Percentiles rank a stretch among this genome's conserved stretches.
Evolutionary conservation across 2,113 vertebrate genomes (phyloP).

Genomic region (Electrona antarctica): DNA sequence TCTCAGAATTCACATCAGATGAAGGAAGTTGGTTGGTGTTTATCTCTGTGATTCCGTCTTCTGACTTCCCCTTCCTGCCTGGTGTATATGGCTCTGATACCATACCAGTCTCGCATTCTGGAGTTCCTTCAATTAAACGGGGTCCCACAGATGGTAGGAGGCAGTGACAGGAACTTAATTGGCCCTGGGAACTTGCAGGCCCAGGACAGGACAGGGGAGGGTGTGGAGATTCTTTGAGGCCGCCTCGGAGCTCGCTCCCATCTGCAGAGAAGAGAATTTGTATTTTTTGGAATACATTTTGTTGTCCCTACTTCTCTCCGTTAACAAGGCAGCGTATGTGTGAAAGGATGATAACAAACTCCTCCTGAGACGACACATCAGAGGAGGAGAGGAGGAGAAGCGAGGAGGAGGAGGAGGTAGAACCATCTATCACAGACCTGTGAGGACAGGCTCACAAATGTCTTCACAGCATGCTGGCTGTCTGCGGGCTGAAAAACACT

Average conservation of each 20-base stretch:
- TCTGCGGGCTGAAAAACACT: slow-evolving; percentile 13
- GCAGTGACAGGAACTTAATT: slow-evolving; percentile 2
- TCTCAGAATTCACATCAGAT: too few species aligned
- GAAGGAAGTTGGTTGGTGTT: too few species aligned
- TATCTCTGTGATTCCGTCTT: background rate
- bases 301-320: background rate
- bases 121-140: slow-evolving; percentile 3
- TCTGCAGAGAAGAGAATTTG: background rate
- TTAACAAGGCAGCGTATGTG: slow-evolving; percentile 25
- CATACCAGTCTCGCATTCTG: background rate
- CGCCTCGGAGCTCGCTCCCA: background rate
- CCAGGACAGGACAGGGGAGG: background rate
- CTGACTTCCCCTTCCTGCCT: background rate
- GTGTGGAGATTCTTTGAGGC: slow-evolving; percentile 4
- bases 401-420: background rate
- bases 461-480: slow-evolving; percentile 44
- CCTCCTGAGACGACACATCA: background rate
- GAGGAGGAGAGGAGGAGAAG: too few species aligned
- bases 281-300: background rate
- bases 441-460: slow-evolving; percentile 39
- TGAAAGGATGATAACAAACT: slow-evolving; percentile 25
- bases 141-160: background rate
- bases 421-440: slow-evolving; percentile 23
- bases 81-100: background rate
- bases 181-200: background rate